Evolutionary conservation across 92 coral and sea anemone species (phyloP).

Genomic region (Diadumene lineata): DNA sequence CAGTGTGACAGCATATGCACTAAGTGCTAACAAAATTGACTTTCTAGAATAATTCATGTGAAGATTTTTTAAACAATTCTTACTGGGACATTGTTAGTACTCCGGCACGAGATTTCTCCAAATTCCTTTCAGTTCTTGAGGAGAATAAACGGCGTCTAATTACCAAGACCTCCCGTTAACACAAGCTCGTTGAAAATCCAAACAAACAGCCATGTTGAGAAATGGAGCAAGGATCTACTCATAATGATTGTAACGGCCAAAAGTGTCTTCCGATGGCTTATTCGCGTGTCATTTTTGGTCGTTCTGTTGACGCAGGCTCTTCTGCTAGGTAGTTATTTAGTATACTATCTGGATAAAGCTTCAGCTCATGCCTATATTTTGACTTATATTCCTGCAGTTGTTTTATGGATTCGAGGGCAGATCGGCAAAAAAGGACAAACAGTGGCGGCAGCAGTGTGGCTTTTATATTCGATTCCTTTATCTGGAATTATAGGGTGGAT

Average conservation of each 20-base stretch:
- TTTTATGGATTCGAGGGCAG: constrained; percentile 46
- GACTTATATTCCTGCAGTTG: constrained; percentile 39
- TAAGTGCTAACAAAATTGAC: too few species aligned
- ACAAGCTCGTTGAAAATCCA: constrained; percentile 13
- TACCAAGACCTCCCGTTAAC: constrained; percentile 24
- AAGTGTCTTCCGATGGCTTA: constrained; percentile 31
- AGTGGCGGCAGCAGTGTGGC: constrained; percentile 47
- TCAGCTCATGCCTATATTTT: constrained; percentile 39
- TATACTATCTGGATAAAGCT: constrained; percentile 21
- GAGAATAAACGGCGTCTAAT: constrained; percentile 8
- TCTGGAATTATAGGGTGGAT: constrained; percentile 34
- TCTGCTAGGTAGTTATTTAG: constrained; percentile 27
- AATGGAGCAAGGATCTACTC: background rate
- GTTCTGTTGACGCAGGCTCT: constrained; percentile 30
- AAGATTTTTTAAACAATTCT: background rate
- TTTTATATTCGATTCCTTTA: constrained; percentile 30
- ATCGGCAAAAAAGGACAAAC: constrained; percentile 29
- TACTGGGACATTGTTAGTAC: background rate
- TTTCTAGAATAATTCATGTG: background rate
- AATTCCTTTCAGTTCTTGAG: background rate
- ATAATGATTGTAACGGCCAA: constrained; percentile 21
- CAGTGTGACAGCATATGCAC: too few species aligned
- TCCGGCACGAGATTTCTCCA: background rate
- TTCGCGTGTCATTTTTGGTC: constrained; percentile 22
- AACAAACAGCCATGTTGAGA: constrained; percentile 12